These are phyloP conservation scores for Mellivora capensis DNA, from an alignment of 2,113 vertebrate species.

Conservation along the genomic window DNA sequence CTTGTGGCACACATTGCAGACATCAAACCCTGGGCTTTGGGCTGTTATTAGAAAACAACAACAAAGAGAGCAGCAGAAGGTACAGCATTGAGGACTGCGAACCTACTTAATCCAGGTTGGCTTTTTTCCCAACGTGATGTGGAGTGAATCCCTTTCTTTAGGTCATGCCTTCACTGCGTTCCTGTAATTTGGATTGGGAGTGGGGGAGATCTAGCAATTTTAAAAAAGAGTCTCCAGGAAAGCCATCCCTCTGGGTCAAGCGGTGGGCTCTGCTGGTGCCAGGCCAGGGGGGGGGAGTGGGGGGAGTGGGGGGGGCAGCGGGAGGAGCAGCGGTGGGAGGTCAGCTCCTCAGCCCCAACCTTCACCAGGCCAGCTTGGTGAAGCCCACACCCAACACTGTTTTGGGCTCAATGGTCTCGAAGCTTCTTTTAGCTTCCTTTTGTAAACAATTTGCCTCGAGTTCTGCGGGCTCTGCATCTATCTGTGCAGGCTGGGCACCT, in stretches of 20 bases:
- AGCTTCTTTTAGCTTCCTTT: neutral
- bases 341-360: neutral
- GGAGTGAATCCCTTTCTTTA: neutral
- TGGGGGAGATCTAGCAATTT: neutral
- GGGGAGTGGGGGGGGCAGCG: no score
- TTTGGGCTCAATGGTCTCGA: neutral
- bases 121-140: neutral
- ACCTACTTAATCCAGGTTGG: neutral
- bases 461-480: neutral
- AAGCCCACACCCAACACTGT: no score
- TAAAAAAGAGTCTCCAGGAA: neutral
- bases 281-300: neutral
- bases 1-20: accelerated
- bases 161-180: neutral
- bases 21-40: neutral
- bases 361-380: neutral
- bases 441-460: neutral
- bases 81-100: neutral
- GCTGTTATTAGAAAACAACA: neutral
- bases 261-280: neutral
- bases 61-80: neutral
- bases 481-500: neutral
- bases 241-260: neutral
- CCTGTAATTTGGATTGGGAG: neutral
- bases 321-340: neutral